A percentile compares a stretch with the other conserved stretches of the same genome.
These are phyloP conservation scores for Drosophila tsacasi DNA, from an alignment of 1,140 invertebrate species.

Conservation along the genomic window DNA sequence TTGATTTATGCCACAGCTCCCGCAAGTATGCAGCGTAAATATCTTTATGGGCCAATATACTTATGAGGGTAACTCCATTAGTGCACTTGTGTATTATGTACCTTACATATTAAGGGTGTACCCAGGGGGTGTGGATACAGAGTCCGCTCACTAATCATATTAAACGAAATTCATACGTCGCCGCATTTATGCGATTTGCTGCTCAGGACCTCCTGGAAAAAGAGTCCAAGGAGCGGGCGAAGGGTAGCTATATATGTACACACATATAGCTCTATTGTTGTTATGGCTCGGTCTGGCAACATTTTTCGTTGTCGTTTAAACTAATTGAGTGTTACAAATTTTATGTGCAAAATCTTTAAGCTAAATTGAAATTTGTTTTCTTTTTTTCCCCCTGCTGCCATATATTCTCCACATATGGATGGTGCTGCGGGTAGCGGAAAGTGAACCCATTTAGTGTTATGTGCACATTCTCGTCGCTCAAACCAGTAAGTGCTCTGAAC, in stretches of 20 bases:
- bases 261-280: conserved; percentile 36
- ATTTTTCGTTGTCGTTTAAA: conserved; percentile 80
- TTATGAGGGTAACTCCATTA: conserved; percentile 41
- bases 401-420: conserved; percentile 67
- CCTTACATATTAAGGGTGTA: conserved; percentile 28
- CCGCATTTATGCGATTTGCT: conserved; percentile 78
- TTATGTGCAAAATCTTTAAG: conserved; percentile 84
- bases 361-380: conserved; percentile 83
- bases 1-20: conserved; percentile 74
- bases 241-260: conserved; percentile 20
- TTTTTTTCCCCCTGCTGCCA: conserved; percentile 32
- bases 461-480: conserved; percentile 67
- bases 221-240: conserved; percentile 24
- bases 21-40: conserved; percentile 79
- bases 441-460: conserved; percentile 80
- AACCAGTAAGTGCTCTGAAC: conserved; percentile 68
- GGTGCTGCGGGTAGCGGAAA: conserved; percentile 65
- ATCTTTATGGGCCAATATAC: conserved; percentile 73
- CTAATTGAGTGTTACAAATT: conserved; percentile 84
- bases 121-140: conserved; percentile 7
- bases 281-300: conserved; percentile 60
- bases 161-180: conserved; percentile 83
- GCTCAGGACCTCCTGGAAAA: conserved; percentile 30
- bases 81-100: conserved; percentile 68
- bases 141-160: conserved; percentile 76